Conservation (phyloP, 1,140 invertebrate species). For the Drosophila pectinifera region DNA sequence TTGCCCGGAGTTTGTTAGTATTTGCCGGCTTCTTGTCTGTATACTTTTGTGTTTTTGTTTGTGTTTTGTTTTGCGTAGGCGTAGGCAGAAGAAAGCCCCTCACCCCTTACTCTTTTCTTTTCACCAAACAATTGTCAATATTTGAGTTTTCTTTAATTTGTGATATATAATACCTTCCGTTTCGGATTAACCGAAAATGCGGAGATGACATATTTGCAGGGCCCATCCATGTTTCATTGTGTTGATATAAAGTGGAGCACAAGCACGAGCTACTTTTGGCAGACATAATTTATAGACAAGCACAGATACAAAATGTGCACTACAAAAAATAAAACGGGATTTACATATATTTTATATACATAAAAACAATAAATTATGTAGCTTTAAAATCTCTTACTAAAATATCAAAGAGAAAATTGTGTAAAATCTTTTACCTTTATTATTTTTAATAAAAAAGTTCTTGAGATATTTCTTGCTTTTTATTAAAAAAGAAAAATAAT, state of each 20-base stretch:
- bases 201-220: conserved; percentile 27
- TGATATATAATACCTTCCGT: conserved; percentile 62
- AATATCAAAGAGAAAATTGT: background rate
- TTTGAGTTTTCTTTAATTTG: conserved; percentile 63
- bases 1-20: conserved; percentile 1
- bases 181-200: conserved; percentile 50
- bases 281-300: conserved; percentile 62
- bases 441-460: too few relatives aligned
- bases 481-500: too few relatives aligned
- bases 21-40: conserved; percentile 19
- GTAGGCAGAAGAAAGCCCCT: background rate
- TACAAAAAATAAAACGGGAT: background rate
- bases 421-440: too few relatives aligned
- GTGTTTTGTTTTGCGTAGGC: conserved; percentile 26
- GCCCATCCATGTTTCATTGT: conserved; percentile 19
- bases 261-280: conserved; percentile 45
- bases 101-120: conserved; percentile 3
- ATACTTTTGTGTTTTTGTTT: conserved; percentile 21
- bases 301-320: conserved; percentile 21
- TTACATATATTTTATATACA: background rate
- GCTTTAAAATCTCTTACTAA: background rate
- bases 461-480: too few relatives aligned
- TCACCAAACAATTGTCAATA: conserved; percentile 58
- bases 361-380: background rate
- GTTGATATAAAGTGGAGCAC: conserved; percentile 60